phyloP scores from a whole-genome alignment of 2,113 vertebrate species.

The Pimephales promelas region DNA sequence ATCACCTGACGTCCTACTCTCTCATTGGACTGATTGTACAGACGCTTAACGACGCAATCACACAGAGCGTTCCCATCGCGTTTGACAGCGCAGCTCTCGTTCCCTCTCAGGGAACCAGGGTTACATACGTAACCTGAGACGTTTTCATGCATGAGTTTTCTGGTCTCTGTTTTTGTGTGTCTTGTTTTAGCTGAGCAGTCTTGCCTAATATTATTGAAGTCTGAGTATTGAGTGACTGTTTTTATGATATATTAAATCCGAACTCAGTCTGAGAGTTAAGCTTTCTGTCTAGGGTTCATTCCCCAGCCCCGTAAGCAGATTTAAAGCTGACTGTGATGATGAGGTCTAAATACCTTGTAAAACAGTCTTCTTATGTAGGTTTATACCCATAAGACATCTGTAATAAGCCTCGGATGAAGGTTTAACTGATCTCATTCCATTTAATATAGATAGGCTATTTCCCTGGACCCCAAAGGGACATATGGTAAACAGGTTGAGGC shows the following conservation, averaged over 20 bases:
- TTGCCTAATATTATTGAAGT: conserved; percentile 13
- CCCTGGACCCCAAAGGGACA: conserved; percentile 29
- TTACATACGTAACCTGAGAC: no score
- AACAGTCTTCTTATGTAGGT: conserved; percentile 38
- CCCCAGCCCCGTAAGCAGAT: conserved; percentile 1
- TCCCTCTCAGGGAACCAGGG: no score
- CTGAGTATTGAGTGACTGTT: conserved; percentile 25
- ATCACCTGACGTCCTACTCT: no score
- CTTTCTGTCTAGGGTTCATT: conserved; percentile 17
- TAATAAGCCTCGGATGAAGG: conserved; percentile 49
- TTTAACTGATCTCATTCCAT: conserved; percentile 57
- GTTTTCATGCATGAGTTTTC: not conserved
- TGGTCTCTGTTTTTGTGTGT: not conserved
- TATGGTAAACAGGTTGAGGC: conserved; percentile 50
- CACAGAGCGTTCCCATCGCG: no score
- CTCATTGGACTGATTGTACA: no score
- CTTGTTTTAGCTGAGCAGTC: conserved; percentile 58
- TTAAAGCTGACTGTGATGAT: conserved; percentile 22
- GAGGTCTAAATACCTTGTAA: conserved; percentile 19
- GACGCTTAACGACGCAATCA: no score
- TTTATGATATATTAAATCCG: conserved; percentile 25
- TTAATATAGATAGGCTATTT: conserved; percentile 58
- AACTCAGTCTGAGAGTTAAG: conserved; percentile 24
- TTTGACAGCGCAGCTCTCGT: no score
- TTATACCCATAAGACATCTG: conserved; percentile 41